Evolutionary conservation across 2,888 invertebrate species (phyloP), one percentile per base, ranked within the genome.

Genomic region (Galerucella nymphaeae): DNA sequence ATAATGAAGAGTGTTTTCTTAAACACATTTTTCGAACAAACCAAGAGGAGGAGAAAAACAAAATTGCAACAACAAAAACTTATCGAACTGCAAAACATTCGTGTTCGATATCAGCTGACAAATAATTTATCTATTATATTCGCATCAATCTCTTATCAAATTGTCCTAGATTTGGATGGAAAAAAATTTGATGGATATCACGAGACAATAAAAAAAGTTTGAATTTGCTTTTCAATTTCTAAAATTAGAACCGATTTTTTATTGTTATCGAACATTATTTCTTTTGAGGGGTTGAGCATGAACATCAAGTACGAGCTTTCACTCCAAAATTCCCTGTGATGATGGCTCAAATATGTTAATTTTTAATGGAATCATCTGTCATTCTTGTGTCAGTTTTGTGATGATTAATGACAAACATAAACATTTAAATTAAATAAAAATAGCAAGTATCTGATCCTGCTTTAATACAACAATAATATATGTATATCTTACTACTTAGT

Each of bases 151-250:
- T 30, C 11, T 30, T 59, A 59, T 59, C 38, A 38, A 14, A 30
- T n/a, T 59, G 59, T 59, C 59, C 30, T 59, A 59, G 30, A 59
- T 59, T n/a, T n/a, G 18, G 4, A 55, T 16, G 14, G 18, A 53
- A 53, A 16, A 53, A 53, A 53, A 53, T 8, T 57, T 3, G n/a
- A 55, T 55, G 9, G 55, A 55, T 20, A 55, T 20, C 55, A n/a
- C 13, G n/a, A 23, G 1, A 30, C 23, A 59, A n/a, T 59, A 9
- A 38, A 59, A 38, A 59, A 57, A 55, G 18, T 55, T 16, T 3
- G 18, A 18, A 55, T 20, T 55, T 20, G 0, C 20, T 8, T 30
- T 30, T 2, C 16, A 8, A 3, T 58, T 20, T 30, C 11, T 23
- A 58, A 11, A 58, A 23, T 58, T 58, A 23, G 57, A 23, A 23